Conservation (phyloP, 2,888 invertebrate species). For the Eupithecia inturbata region DNA sequence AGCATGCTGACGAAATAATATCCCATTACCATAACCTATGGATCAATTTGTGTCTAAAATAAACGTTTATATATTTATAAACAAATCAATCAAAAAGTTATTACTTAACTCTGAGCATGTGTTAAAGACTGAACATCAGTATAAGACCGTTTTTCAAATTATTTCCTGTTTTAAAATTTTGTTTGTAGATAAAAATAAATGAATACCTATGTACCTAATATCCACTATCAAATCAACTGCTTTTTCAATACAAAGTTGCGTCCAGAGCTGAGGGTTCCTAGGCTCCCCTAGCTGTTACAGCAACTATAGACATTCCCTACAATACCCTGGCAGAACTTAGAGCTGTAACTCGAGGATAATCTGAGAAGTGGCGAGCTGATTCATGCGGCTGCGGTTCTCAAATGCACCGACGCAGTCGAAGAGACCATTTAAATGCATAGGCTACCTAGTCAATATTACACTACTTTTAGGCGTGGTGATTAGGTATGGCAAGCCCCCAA, state of each 20-base stretch:
- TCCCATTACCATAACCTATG: no score
- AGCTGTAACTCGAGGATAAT: conserved; percentile 43
- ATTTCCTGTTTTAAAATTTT: no score
- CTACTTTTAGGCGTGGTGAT: not conserved
- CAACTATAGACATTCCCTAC: conserved; percentile 33
- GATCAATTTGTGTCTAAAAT: no score
- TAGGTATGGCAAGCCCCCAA: not conserved
- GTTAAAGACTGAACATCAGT: no score
- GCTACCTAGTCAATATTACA: not conserved
- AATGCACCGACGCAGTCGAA: conserved; percentile 21
- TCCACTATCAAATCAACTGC: not conserved
- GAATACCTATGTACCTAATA: no score
- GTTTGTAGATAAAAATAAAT: no score
- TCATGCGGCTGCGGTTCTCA: conserved; percentile 52
- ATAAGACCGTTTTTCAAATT: no score
- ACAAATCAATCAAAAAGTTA: no score
- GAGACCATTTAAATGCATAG: not conserved
- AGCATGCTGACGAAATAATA: no score
- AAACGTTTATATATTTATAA: no score
- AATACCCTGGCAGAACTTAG: conserved; percentile 60
- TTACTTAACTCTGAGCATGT: no score
- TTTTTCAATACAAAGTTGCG: not conserved
- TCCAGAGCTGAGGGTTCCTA: conserved; percentile 15
- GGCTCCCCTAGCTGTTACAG: conserved; percentile 11
- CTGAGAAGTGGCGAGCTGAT: conserved; percentile 60